A percentile compares a stretch with the other conserved stretches of the same genome.
These are phyloP conservation scores for Drosophila subquinaria DNA, from an alignment of 2,888 invertebrate species.

Conservation along the genomic window DNA sequence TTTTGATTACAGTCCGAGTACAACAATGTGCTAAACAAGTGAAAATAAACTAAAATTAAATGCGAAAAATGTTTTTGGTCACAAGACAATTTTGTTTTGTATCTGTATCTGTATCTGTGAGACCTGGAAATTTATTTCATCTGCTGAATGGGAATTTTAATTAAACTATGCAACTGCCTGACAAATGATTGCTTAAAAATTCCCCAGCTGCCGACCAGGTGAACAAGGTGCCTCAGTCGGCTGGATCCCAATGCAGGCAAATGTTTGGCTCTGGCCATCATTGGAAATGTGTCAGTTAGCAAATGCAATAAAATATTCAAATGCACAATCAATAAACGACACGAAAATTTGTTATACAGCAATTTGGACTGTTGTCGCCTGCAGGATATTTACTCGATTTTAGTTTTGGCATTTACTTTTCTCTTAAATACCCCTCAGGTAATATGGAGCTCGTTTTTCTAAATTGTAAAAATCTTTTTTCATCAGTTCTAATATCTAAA, in stretches of 20 bases:
- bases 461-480: too few relatives aligned
- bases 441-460: neutral
- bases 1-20: slow-evolving; percentile 40
- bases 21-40: slow-evolving; percentile 28
- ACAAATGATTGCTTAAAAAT: slow-evolving; percentile 63
- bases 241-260: slow-evolving; percentile 5
- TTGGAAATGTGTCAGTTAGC: slow-evolving; percentile 46
- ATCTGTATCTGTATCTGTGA: neutral
- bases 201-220: slow-evolving; percentile 41
- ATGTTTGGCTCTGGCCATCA: slow-evolving; percentile 40
- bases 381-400: slow-evolving; percentile 21
- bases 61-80: slow-evolving; percentile 28
- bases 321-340: slow-evolving; percentile 73
- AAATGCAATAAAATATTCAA: slow-evolving; percentile 77
- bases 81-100: slow-evolving; percentile 29
- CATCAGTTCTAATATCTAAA: too few relatives aligned
- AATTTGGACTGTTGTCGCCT: slow-evolving; percentile 35
- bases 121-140: slow-evolving; percentile 38
- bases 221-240: slow-evolving; percentile 10
- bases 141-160: slow-evolving; percentile 69
- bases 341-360: slow-evolving; percentile 41
- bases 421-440: slow-evolving; percentile 9
- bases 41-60: slow-evolving; percentile 36
- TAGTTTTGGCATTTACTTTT: neutral
- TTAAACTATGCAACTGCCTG: slow-evolving; percentile 57